These are phyloP conservation scores for Plecotus auritus DNA, from an alignment of 2,113 vertebrate species.

Conservation along the genomic window DNA sequence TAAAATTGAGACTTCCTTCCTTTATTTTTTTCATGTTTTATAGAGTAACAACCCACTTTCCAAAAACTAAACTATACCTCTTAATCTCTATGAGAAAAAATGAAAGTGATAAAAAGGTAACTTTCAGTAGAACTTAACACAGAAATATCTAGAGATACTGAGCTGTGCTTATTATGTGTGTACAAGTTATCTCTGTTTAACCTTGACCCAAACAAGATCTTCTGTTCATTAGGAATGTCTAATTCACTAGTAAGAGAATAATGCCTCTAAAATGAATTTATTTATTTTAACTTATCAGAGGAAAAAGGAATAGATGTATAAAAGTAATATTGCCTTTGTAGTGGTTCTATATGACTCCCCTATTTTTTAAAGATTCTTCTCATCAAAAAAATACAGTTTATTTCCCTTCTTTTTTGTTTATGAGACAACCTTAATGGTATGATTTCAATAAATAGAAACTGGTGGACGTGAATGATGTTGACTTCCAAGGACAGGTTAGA, in stretches of 20 bases:
- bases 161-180: neutral
- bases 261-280: neutral
- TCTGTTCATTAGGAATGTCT: neutral
- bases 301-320: neutral
- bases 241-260: neutral
- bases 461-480: neutral
- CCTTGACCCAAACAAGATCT: neutral
- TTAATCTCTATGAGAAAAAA: constrained; percentile 58
- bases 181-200: neutral
- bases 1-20: constrained; percentile 31
- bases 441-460: neutral
- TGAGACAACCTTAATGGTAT: neutral
- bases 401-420: neutral
- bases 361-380: neutral
- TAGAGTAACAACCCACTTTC: constrained; percentile 42
- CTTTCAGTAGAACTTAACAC: neutral
- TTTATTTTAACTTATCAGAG: neutral
- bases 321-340: neutral
- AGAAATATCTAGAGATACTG: neutral
- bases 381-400: neutral
- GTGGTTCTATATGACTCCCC: neutral
- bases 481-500: neutral
- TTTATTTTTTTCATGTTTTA: constrained; percentile 60
- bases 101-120: constrained; percentile 57
- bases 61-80: constrained; percentile 51